These are phyloP conservation scores for Oenanthe oenanthe DNA, from an alignment of 2,113 vertebrate species.

Conservation along the genomic window DNA sequence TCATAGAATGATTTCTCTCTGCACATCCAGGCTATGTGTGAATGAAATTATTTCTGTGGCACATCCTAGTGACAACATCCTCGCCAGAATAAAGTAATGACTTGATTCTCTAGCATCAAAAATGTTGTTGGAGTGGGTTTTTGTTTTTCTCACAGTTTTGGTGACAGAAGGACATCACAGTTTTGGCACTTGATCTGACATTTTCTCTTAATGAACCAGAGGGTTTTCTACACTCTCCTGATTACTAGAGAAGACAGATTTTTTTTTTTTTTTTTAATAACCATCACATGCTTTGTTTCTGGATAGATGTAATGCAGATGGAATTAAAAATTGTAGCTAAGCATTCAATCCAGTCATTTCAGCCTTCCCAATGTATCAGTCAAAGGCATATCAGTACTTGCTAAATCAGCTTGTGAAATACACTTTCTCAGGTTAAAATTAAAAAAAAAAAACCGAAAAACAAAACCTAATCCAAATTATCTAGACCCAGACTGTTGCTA, in stretches of 20 bases:
- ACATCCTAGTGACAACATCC: too few species aligned
- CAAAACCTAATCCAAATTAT: background rate
- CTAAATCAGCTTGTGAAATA: background rate
- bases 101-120: background rate
- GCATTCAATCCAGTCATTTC: background rate
- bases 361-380: background rate
- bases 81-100: background rate
- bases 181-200: background rate
- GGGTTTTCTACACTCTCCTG: background rate
- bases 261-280: background rate
- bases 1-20: background rate
- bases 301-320: background rate
- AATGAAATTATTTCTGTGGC: background rate
- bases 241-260: background rate
- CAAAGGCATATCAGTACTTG: background rate
- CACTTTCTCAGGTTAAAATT: background rate
- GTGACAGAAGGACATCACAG: background rate
- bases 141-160: fast-evolving
- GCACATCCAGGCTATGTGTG: fast-evolving
- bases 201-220: background rate
- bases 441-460: too few species aligned
- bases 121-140: background rate
- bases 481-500: background rate
- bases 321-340: background rate
- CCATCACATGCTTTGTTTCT: background rate